These are phyloP conservation scores for Helostoma temminkii DNA, from an alignment of 2,797 vertebrate species.

Conservation along the genomic window DNA sequence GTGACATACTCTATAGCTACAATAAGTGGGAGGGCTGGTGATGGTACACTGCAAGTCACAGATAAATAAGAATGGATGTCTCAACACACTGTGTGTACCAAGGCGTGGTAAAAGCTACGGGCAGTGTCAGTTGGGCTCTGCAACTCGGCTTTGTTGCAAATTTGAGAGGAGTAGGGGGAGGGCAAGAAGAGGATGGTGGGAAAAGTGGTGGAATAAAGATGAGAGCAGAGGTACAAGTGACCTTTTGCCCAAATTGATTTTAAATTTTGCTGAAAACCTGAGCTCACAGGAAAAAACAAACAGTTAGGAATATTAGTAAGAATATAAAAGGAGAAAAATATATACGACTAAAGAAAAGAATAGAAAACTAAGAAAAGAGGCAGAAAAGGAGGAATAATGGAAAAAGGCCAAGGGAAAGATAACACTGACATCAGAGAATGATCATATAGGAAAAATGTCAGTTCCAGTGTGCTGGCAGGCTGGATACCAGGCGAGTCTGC, in stretches of 20 bases:
- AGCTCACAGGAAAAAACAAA: slow-evolving; percentile 1
- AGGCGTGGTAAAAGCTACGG: slow-evolving; percentile 53
- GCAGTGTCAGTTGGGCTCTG: slow-evolving; percentile 68
- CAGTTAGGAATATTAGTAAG: background rate
- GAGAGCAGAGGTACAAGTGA: slow-evolving; percentile 23
- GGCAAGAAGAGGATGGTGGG: slow-evolving; percentile 40
- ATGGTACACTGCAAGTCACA: slow-evolving; percentile 51
- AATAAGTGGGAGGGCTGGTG: slow-evolving; percentile 28
- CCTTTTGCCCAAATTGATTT: slow-evolving; percentile 38
- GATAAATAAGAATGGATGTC: slow-evolving; percentile 38
- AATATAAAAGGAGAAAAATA: background rate
- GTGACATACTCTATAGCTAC: slow-evolving; percentile 48
- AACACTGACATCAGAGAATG: slow-evolving; percentile 31
- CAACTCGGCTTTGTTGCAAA: slow-evolving; percentile 60
- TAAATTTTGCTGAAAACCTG: background rate
- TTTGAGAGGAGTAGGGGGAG: slow-evolving; percentile 31
- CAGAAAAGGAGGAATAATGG: background rate
- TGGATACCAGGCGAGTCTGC: slow-evolving; percentile 40
- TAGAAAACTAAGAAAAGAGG: background rate
- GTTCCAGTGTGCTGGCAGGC: slow-evolving; percentile 45
- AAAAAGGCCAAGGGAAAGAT: slow-evolving; percentile 20
- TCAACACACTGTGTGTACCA: slow-evolving; percentile 9
- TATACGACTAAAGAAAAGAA: background rate
- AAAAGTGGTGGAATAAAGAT: slow-evolving; percentile 7
- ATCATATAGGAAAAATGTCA: slow-evolving; percentile 48